Evolutionary conservation across 2,888 invertebrate genomes (phyloP).

Genomic region (Amaurobius ferox): DNA sequence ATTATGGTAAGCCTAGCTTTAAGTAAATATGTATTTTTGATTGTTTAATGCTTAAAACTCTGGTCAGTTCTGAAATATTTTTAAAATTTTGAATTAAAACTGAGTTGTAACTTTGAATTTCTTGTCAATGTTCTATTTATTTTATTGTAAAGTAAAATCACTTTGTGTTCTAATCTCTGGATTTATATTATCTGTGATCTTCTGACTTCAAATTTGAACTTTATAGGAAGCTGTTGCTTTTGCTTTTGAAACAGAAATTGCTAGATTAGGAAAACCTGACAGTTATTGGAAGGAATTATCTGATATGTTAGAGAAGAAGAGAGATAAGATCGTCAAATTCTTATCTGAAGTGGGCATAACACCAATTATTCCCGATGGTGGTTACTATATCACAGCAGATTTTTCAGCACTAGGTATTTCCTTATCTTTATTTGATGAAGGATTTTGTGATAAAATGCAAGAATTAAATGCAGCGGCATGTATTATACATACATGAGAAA

Average conservation of each 20-base stretch:
- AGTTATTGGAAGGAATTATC: constrained; percentile 90
- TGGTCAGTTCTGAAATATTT: too few relatives aligned
- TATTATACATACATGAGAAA: background rate
- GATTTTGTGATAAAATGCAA: too few relatives aligned
- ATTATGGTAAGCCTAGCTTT: too few relatives aligned
- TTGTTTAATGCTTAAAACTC: too few relatives aligned
- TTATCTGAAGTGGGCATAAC: constrained; percentile 88
- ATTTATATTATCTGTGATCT: too few relatives aligned
- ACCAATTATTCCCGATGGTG: constrained; percentile 95
- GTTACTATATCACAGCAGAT: constrained; percentile 98
- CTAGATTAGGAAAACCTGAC: constrained; percentile 83
- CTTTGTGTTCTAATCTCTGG: too few relatives aligned
- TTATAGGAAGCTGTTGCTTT: constrained; percentile 91
- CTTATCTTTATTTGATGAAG: background rate
- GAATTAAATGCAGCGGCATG: background rate
- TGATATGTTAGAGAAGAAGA: constrained; percentile 85
- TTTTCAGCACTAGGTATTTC: constrained; percentile 83
- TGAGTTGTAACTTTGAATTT: too few relatives aligned
- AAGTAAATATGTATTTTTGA: too few relatives aligned
- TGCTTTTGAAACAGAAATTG: constrained; percentile 90
- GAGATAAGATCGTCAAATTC: constrained; percentile 87
- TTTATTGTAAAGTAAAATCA: too few relatives aligned
- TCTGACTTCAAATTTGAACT: too few relatives aligned
- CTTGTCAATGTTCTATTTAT: too few relatives aligned
- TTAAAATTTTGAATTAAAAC: too few relatives aligned